Base-by-base conservation (phyloP, 2,113 vertebrate genomes). In the Cyanoramphus novaezelandiae region DNA sequence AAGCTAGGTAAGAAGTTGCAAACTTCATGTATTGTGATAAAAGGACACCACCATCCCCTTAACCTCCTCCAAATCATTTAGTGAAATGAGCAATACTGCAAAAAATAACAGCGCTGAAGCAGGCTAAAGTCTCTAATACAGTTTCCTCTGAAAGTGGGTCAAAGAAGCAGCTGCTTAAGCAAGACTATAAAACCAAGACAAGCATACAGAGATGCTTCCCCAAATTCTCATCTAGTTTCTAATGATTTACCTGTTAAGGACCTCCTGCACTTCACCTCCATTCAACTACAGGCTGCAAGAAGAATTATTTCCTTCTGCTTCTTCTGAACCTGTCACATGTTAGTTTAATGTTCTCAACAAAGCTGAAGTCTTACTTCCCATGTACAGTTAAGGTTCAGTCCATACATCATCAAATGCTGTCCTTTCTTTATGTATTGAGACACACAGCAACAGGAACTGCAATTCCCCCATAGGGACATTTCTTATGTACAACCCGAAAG, bases 391-490 rank as follows among this genome's bases (percentile, higher is more conserved):
- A 52, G 24, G 39, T 39, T 49, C 62, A 37, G 60, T 35, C 39
- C 52, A 8, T 29, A 1, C 20, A 63, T 20, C 50, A 64, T 17
- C 17, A 13, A 7, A 20, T 5, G 25, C 8, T 28, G 20, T 67
- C 71, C 31, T 67, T 77, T 52, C n/a, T 62, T 43, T 65, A 11
- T 8, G 13, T 8, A 19, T 4, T 11, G 47, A n/a, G 47, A 63
- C 13, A 57, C 0, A 2, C 24, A 46, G 76, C 52, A 78, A 29
- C 44, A 55, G 63, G 60, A 68, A 74, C n/a, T 50, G 67, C 43
- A 39, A 9, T 33, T 60, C 20, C n/a, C 52, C 35, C 1, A 0
- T 27, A 78, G 0, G 0, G 27, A 10, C 0, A 2, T 62, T n/a
- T 49, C n/a, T 15, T 23, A 23, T 6, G 23, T 23, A 43, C 57